A percentile compares a stretch with the other conserved stretches of the same genome.
Evolutionary conservation across 2,113 vertebrate genomes (phyloP).

Genomic region (Dipodomys ordii): DNA sequence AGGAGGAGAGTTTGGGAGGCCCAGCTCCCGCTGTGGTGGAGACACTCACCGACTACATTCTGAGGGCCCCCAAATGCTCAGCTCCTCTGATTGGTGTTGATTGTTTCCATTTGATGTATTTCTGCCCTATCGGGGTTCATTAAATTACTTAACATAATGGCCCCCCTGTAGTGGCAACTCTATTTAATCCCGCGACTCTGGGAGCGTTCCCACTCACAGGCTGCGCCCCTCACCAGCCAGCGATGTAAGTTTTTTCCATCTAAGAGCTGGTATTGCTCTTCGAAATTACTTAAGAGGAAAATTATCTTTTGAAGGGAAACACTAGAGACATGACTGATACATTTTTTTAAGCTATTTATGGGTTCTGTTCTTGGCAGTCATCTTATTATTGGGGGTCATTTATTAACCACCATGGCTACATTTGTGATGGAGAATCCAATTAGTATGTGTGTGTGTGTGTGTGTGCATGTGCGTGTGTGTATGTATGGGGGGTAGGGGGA

Average conservation of each 20-base stretch:
- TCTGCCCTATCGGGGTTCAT: conserved; percentile 85
- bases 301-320: conserved; percentile 63
- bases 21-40: conserved; percentile 82
- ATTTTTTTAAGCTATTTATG: conserved; percentile 40
- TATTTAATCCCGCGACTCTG: conserved; percentile 67
- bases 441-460: too few relatives aligned
- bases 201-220: conserved; percentile 73
- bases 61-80: conserved; percentile 80
- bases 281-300: conserved; percentile 45
- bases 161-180: conserved; percentile 75
- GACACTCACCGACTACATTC: conserved; percentile 83
- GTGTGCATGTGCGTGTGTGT: too few relatives aligned
- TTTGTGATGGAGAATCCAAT: background rate
- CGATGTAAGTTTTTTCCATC: conserved; percentile 1
- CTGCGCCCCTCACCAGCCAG: conserved; percentile 24
- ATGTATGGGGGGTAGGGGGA: too few relatives aligned
- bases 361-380: conserved; percentile 26
- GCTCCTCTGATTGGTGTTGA: conserved; percentile 86
- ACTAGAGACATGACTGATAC: background rate
- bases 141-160: conserved; percentile 86
- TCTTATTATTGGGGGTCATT: conserved; percentile 59
- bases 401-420: conserved; percentile 26
- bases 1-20: conserved; percentile 74
- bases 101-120: conserved; percentile 88
- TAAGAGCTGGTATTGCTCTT: conserved; percentile 69